Base-by-base conservation (phyloP, 2,113 vertebrate species). In the Paramormyrops kingsleyae region DNA sequence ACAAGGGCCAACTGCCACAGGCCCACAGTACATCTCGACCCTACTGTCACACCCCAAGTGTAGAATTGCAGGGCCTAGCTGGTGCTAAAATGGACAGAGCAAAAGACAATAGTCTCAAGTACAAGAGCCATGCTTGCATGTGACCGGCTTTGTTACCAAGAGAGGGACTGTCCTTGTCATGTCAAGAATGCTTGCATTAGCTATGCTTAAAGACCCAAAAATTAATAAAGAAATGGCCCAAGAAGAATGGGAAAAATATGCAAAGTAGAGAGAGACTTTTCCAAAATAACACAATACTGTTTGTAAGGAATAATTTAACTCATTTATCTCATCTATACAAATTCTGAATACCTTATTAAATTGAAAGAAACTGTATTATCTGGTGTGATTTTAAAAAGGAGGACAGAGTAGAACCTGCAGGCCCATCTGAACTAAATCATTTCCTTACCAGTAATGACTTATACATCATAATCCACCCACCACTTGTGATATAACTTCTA, bases 21-120 rank as follows among this genome's bases (percentile, higher is more conserved):
- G 56, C 88, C 70, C 47, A 50, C 87, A 87, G 42, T 89, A 86
- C 31, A 89, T 91, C 89, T 88, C 88, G 89, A 91, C 90, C 89
- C 70, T 90, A 19, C 62, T n/a, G 87, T 87, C 90, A 90, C 87
- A 90, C 86, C 49, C 46, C 90, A 90, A 74, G 86, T 91, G 87
- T 52, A 89, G 86, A 50, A 87, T 83, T 46, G 87, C 90, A 87
- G 39, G 74, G 62, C 27, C 70, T 42, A 80, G 74, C 35, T 42
- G 13, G n/a, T 2, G 15, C 15, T 31, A 70, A 70, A 31, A 70
- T 27, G n/a, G 62, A 31, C n/a, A 70, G 0, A 80, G 35, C 74
- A 39, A 80, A 77, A 77, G n/a, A 66, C 62, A 27, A 80, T 19
- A 42, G 35, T 42, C 74, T 27, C 0, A 77, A 39, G 35, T 17